Evolutionary conservation across 1,140 invertebrate species (phyloP).

Genomic region (Yoshiicerus persimilis): DNA sequence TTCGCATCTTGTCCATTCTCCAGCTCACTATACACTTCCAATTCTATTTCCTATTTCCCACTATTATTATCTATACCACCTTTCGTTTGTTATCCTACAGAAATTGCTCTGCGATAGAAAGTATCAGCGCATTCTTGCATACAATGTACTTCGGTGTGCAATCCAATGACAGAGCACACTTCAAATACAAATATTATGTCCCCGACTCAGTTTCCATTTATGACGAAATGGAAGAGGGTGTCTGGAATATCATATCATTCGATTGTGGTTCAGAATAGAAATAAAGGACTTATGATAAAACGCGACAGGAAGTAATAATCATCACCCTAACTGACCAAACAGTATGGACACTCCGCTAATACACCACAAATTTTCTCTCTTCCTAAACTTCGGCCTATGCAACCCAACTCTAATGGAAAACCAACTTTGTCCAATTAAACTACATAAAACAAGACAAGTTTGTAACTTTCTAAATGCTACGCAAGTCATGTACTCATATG

Average conservation of each 20-base stretch:
- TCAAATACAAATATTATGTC: not conserved
- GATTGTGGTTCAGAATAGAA: not conserved
- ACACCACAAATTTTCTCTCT: not conserved
- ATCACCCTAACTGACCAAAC: not conserved
- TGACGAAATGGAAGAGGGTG: not conserved
- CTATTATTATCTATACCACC: not conserved
- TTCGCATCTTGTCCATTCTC: not conserved
- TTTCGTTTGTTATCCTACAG: not conserved
- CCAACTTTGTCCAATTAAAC: not conserved
- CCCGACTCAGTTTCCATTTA: not conserved
- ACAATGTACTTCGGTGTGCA: not conserved
- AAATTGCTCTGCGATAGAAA: not conserved
- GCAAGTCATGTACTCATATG: not conserved
- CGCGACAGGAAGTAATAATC: not conserved
- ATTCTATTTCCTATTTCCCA: not conserved
- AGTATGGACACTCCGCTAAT: not conserved
- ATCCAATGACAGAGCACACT: not conserved
- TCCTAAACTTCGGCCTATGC: not conserved
- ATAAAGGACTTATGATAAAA: not conserved
- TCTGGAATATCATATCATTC: not conserved
- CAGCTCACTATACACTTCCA: not conserved
- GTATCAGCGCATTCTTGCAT: not conserved
- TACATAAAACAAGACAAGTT: not conserved
- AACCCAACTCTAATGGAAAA: not conserved
- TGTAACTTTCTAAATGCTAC: not conserved